These are phyloP conservation scores for Geodia barretti DNA, from an alignment of 37 sponge, comb jelly and placozoan genomes.

Conservation along the genomic window DNA sequence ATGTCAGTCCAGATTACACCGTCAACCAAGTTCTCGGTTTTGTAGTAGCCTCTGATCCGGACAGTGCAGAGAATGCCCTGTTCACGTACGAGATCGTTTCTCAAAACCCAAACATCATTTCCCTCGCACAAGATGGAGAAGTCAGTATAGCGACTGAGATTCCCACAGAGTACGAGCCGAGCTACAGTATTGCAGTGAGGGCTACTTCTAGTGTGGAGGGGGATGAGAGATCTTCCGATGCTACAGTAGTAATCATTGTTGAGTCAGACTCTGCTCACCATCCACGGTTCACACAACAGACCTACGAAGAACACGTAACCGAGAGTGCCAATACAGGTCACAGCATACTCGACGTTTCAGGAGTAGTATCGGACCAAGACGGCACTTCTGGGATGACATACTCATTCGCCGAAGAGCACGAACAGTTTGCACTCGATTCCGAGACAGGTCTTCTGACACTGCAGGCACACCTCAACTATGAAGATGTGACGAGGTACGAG, in stretches of 20 bases:
- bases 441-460: slow-evolving; percentile 39
- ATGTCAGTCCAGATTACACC: slow-evolving; percentile 2
- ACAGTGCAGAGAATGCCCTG: slow-evolving; percentile 42
- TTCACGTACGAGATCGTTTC: slow-evolving; percentile 16
- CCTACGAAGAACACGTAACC: neutral
- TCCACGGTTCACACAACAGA: slow-evolving; percentile 31
- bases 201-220: neutral
- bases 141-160: slow-evolving; percentile 3
- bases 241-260: slow-evolving; percentile 36
- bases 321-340: slow-evolving; percentile 5
- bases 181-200: slow-evolving; percentile 27
- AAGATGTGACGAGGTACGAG: slow-evolving; percentile 16
- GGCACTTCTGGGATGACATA: slow-evolving; percentile 46
- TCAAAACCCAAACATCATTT: neutral
- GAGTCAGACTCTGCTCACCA: slow-evolving; percentile 38
- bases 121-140: slow-evolving; percentile 24
- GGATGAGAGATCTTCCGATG: neutral
- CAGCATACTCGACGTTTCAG: slow-evolving; percentile 11
- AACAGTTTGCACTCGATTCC: slow-evolving; percentile 36
- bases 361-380: slow-evolving; percentile 51
- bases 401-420: slow-evolving; percentile 11
- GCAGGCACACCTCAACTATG: slow-evolving; percentile 44
- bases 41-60: slow-evolving; percentile 50
- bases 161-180: neutral
- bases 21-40: neutral